Evolutionary conservation across 35 echinoderm and acorn worm genomes (phyloP).

Genomic region (Patiria miniata): DNA sequence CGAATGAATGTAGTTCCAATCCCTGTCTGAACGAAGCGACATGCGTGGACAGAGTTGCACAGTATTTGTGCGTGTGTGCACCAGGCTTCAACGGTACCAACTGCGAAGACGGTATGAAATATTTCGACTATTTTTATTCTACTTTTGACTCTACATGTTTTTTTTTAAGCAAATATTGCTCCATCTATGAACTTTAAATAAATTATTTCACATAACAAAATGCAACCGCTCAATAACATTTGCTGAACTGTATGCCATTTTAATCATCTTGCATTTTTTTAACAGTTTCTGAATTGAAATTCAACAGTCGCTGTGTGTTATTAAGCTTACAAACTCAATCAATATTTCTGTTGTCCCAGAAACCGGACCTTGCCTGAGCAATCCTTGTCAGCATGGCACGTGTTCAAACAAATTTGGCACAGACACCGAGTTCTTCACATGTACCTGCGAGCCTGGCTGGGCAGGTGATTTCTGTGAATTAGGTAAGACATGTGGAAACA

Average conservation of each 20-base stretch:
- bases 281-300: no score
- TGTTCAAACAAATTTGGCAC: conserved; percentile 51
- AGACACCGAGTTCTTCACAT: conserved; percentile 51
- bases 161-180: background rate
- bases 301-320: no score
- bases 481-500: conserved; percentile 29
- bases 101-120: conserved; percentile 39
- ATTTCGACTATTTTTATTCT: background rate
- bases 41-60: conserved; percentile 30
- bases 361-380: conserved; percentile 64
- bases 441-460: conserved; percentile 64
- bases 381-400: conserved; percentile 58
- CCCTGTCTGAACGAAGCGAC: conserved; percentile 36
- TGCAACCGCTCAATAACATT: background rate
- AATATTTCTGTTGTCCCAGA: conserved; percentile 23
- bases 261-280: background rate
- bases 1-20: conserved; percentile 29
- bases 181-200: background rate
- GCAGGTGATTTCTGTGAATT: conserved; percentile 62
- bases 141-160: background rate
- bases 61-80: conserved; percentile 40
- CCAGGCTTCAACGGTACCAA: conserved; percentile 33
- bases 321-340: background rate
- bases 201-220: background rate
- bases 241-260: background rate